These are phyloP conservation scores for Neuroscelio doddi DNA, from an alignment of 2,888 invertebrate species.

Conservation along the genomic window DNA sequence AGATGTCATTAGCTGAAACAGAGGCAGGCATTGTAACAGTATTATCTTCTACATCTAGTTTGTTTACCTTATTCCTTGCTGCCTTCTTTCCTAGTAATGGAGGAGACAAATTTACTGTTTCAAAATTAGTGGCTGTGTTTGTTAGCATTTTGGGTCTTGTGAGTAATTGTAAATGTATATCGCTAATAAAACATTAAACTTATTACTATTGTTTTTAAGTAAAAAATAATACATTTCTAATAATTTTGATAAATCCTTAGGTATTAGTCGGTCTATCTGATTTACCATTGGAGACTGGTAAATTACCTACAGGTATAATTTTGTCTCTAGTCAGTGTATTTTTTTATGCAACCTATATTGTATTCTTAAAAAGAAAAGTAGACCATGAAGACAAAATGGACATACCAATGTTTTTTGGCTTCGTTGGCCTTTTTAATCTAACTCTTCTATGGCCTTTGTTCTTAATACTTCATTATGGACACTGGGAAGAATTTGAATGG, in stretches of 20 bases:
- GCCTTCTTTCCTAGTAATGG: conserved; percentile 88
- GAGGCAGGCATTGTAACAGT: conserved; percentile 91
- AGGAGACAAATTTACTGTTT: conserved; percentile 88
- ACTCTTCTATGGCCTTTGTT: conserved; percentile 92
- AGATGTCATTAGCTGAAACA: conserved; percentile 88
- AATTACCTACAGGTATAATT: conserved; percentile 84
- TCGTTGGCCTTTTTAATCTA: conserved; percentile 94
- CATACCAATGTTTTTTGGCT: conserved; percentile 96
- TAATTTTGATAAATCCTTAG: conserved; percentile 70
- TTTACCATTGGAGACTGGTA: conserved; percentile 76
- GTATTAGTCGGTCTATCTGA: conserved; percentile 86
- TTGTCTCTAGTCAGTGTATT: conserved; percentile 90
- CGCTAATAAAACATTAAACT: too few species aligned
- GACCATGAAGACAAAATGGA: conserved; percentile 95
- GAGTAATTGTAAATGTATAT: conserved; percentile 67
- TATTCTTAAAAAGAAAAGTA: conserved; percentile 88
- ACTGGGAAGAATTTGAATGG: conserved; percentile 88
- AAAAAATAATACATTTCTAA: conserved; percentile 8
- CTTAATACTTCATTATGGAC: conserved; percentile 86
- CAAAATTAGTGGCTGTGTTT: conserved; percentile 87
- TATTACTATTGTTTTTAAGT: too few species aligned
- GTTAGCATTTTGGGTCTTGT: conserved; percentile 87
- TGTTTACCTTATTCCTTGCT: conserved; percentile 91
- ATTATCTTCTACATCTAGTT: conserved; percentile 89
- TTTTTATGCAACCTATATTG: conserved; percentile 92